Percentiles rank a stretch among this genome's conserved stretches.
Conservation (phyloP, 2,888 invertebrate genomes). For the Anaspis maculata region DNA sequence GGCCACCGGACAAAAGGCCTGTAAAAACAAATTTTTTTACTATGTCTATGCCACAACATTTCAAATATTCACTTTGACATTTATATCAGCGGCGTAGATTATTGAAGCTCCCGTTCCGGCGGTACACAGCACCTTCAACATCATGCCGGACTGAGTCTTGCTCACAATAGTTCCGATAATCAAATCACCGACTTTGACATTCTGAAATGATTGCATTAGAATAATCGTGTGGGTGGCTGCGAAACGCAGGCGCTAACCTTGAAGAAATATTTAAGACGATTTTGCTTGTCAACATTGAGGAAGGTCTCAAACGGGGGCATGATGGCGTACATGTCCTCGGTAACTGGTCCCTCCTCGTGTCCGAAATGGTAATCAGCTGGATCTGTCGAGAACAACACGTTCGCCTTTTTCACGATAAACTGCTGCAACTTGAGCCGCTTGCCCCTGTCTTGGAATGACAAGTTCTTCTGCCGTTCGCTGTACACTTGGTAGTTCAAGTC, state of each 20-base stretch:
- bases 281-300: constrained; percentile 69
- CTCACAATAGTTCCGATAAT: constrained; percentile 72
- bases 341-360: constrained; percentile 43
- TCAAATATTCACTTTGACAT: constrained; percentile 61
- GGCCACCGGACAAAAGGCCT: constrained; percentile 61
- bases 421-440: constrained; percentile 78
- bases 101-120: constrained; percentile 69
- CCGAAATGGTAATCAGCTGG: constrained; percentile 39
- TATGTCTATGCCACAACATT: not conserved
- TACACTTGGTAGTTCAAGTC: constrained; percentile 66
- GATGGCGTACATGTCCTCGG: constrained; percentile 64
- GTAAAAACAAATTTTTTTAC: constrained; percentile 15
- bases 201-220: constrained; percentile 36
- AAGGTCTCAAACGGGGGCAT: constrained; percentile 85
- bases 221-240: too few relatives aligned
- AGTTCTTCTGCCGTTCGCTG: constrained; percentile 68
- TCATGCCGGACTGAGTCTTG: constrained; percentile 63
- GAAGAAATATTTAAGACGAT: constrained; percentile 71
- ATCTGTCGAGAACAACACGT: constrained; percentile 60
- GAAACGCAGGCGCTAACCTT: constrained; percentile 61
- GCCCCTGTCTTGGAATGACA: constrained; percentile 76
- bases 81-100: constrained; percentile 77
- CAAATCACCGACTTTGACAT: constrained; percentile 68
- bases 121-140: constrained; percentile 77
- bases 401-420: constrained; percentile 79